Base-by-base conservation (phyloP, 2,797 vertebrate species). In the Lemur catta region DNA sequence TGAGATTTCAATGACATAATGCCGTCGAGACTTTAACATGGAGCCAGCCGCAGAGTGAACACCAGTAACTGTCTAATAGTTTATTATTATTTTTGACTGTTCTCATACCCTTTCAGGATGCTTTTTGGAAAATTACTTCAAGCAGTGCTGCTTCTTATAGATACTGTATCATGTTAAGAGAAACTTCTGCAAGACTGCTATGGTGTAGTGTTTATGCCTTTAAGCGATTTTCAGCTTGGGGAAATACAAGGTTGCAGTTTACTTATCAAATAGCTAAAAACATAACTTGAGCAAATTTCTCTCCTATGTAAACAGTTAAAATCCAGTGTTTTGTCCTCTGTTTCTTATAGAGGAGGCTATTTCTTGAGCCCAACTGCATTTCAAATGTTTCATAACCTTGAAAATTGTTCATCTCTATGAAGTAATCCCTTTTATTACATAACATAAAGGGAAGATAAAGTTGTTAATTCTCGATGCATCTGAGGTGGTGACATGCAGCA, bases 371-470 rank as follows among this genome's bases (percentile, higher is more conserved):
- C 38, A 33, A 57, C 20, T 75, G 33, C 8, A 52, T 61, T 52
- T 79, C n/a, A n/a, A 72, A 59, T 90, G 67, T 95, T 96, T 89
- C 94, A 81, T 96, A 74, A 90, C 80, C 57, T 92, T 93, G n/a
- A 65, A 88, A 61, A 96, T 35, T 20, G 61, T 74, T 93, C 92
- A 22, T 85, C 67, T 90, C 78, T 48, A 50, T 72, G 84, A 97
- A 86, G 78, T 85, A 48, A 80, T 96, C 46, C 94, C 89, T 97
- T 90, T 97, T 86, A 93, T 95, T 93, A 69, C 71, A 93, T 78
- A 93, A 79, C 95, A 91, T 81, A 96, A 96, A 97, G 94, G 92
- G 94, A 75, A 97, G 95, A 95, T 94, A 76, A 96, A 98, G 95
- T 71, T 97, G 59, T 75, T 97, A 61, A 69, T 93, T 98, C 95